Base-by-base conservation (phyloP, 2,888 invertebrate species). In the Drosophila aldrichi region DNA sequence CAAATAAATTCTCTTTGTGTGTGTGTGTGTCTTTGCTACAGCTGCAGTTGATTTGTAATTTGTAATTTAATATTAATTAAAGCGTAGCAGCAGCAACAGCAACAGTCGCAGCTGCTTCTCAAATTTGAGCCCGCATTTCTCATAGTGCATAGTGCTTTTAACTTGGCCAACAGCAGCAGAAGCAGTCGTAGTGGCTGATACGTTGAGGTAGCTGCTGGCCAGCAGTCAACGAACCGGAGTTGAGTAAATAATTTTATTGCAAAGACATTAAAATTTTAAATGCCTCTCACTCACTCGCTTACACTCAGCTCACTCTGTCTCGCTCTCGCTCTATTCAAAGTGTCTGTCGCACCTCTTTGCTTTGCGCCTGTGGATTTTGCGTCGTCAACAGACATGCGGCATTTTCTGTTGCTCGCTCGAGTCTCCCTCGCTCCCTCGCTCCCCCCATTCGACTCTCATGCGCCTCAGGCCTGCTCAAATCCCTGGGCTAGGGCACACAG, bases 51-150 rank as follows among this genome's bases (percentile, higher is more conserved):
- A 81, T 77, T 83, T 77, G 71, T 76, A 86, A 81, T 79, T 83
- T 77, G 71, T 75, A 86, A 89, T 86, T 89, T 84, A 77, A 88
- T 86, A 88, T 86, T 84, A 88, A 88, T 89, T 88, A 82, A 84
- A 89, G 77, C 58, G 40, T 40, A 40, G 40, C 14, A 8, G 38
- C 20, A 22, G 20, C 20, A 22, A 22, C 34, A 51, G 20, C 41
- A 32, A 22, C 34, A 59, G 41, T 59, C 60, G 1, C 10, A 48
- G 43, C 54, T 56, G 56, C 54, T 69, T 69, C 38, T 61, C 55
- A 32, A 36, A 44, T 52, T 57, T 36, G n/a, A 40, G 36, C 48
- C 48, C 38, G 48, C n/a, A 40, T 25, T 41, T 6, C 16, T 57
- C 18, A 36, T 34, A 49, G 43, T 74, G 74, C 62, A 74, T 57